phyloP scores from a whole-genome alignment of 2,113 vertebrate species.

The Podilymbus podiceps region DNA sequence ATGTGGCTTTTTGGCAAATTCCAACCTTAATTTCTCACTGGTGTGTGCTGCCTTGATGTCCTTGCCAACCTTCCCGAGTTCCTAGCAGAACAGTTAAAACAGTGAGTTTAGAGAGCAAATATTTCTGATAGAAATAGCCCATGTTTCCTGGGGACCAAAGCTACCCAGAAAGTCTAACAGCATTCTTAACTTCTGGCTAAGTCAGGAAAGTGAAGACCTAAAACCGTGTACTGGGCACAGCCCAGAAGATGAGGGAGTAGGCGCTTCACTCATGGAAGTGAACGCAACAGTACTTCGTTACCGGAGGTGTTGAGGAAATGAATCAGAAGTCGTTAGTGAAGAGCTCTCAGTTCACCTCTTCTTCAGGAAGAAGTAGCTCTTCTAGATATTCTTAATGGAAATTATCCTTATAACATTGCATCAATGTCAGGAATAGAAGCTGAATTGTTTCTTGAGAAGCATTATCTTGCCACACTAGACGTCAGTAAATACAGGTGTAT shows the following conservation, averaged over 20 bases:
- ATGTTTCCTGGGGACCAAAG: neutral
- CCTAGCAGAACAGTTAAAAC: neutral
- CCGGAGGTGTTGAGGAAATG: neutral
- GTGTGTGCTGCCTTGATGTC: neutral
- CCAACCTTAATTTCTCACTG: neutral
- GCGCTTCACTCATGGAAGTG: neutral
- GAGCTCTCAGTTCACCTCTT: neutral
- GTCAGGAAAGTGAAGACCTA: neutral
- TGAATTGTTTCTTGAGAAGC: neutral
- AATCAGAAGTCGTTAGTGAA: neutral
- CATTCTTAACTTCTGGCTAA: neutral
- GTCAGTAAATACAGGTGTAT: neutral
- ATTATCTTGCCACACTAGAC: neutral
- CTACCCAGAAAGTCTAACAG: neutral
- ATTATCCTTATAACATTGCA: neutral
- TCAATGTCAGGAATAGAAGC: neutral
- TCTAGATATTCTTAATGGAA: neutral
- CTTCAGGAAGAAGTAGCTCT: neutral
- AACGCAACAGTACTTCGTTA: neutral
- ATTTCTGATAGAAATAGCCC: neutral
- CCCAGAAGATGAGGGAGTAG: neutral
- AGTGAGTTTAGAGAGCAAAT: neutral
- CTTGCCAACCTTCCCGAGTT: neutral
- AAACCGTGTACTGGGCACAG: accelerated
- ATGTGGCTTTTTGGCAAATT: neutral